Conservation (phyloP, 2,113 vertebrate genomes). For the Saguinus midas region DNA sequence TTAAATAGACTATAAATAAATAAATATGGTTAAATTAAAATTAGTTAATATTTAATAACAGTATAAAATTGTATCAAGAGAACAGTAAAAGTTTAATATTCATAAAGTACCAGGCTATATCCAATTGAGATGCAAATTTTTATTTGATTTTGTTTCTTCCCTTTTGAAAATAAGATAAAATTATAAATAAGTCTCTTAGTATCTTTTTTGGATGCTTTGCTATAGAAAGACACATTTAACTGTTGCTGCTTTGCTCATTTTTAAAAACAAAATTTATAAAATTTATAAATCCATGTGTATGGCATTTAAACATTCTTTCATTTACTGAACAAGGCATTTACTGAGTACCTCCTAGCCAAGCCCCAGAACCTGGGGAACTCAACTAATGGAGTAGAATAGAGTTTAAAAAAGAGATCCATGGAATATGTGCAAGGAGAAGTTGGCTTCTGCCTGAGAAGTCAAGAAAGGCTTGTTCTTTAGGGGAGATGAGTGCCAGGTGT, state of each 20-base stretch:
- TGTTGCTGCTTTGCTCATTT: neutral
- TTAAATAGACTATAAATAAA: slow-evolving; percentile 41
- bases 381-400: neutral
- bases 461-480: neutral
- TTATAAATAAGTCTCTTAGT: slow-evolving; percentile 7
- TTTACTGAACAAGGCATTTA: neutral
- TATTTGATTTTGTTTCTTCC: slow-evolving; percentile 44
- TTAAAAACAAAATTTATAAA: neutral
- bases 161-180: slow-evolving; percentile 21
- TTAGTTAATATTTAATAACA: slow-evolving; percentile 50
- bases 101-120: neutral
- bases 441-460: neutral
- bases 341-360: neutral
- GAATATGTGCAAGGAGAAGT: neutral
- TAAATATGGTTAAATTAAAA: slow-evolving; percentile 41
- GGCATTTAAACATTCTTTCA: neutral
- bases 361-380: neutral
- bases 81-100: slow-evolving; percentile 17
- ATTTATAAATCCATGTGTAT: neutral
- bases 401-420: neutral
- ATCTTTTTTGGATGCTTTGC: slow-evolving; percentile 19
- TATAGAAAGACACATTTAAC: neutral
- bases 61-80: slow-evolving; percentile 12
- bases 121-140: neutral
- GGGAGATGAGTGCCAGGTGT: neutral